Evolutionary conservation across 2,888 invertebrate species (phyloP), one percentile per base, ranked within the genome.

Genomic region (Notodromas monacha): DNA sequence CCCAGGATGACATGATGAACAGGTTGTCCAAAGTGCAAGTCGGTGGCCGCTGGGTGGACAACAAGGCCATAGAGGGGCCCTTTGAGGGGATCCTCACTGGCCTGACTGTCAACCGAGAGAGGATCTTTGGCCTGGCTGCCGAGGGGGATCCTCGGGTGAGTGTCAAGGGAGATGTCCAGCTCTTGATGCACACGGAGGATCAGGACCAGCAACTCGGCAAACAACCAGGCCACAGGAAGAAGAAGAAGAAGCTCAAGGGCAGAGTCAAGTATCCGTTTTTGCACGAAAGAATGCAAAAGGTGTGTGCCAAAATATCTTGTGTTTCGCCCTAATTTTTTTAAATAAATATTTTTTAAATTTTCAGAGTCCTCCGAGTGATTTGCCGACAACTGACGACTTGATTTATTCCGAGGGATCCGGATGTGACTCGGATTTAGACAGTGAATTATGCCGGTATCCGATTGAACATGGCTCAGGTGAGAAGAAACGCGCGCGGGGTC

Each of bases 11-110:
- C 31, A 70, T 77, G 16, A 84, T 86, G 57, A 84, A 86, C 53
- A 68, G 70, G 43, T 79, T 81, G 59, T 68, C 77, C 2, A 66
- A 65, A 28, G 65, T 86, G 26, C 70, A 73, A 40, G 63, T 84
- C 15, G 86, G 86, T 4, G 84, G 84, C 1, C 64, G 66, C 44
- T 66, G 65, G 53, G 66, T 65, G 36, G 51, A 56, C 34, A 64
- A 65, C 41, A 61, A 59, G 31, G 50, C 60, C 36, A 63, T 73
- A 30, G 67, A 68, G 41, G 57, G 72, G 26, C 64, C 76, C 2
- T 84, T 79, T 52, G 59, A 66, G 34, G 89, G 86, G 1, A 68
- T 77, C 15, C 60, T 84, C 33, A 69, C 81, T 3, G 89, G 86
- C 1, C 54, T 84, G 6, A 79, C 76, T 10, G 67, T 76, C 33